Base-by-base conservation (phyloP, 2,797 vertebrate genomes). In the Parauchenoglanis punctatus region DNA sequence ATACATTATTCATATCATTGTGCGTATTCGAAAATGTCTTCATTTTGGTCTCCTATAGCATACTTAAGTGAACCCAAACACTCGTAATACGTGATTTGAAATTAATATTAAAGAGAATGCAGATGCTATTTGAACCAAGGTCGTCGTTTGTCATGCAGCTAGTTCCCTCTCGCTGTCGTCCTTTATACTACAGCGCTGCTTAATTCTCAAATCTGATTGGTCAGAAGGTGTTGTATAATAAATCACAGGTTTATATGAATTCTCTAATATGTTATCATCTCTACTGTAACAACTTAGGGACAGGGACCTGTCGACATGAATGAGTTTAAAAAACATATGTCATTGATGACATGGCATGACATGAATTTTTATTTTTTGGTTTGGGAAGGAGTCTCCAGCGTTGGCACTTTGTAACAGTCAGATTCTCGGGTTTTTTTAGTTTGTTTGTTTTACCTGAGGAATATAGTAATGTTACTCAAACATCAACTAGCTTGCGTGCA, bases 1-100 rank as follows among this genome's bases (percentile, higher is more conserved):
- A 82, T 83, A 83, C 28, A 83, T 83, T 83, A 68, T 70, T 83
- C 49, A 83, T 70, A 68, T 28, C 28, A 31, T 23, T 83, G 63
- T 20, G 44, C n/a, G 31, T 83, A 56, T 83, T 54, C 4, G 28
- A 68, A 83, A 54, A 65, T 63, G 35, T 25, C 80, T 65, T 83
- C 44, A 35, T 83, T 54, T 83, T 35, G 63, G 65, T 35, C 81
- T 83, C 46, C 2, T 67, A 49, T 49, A 67, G 61, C 81, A 67
- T 65, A 44, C 67, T 67, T 82, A 83, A 31, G 61, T 20, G 61
- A 67, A 67, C 15, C 3, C 15, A 17, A 28, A 73, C 31, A 83
- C 82, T 40, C 35, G 13, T 59, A 61, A 23, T 40, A 35, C 23
- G 31, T 23, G 35, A 40, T 59, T 40, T 1, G 20, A 61, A 59